Conservation (phyloP, 2,888 invertebrate genomes). For the Drosophila cognata region DNA sequence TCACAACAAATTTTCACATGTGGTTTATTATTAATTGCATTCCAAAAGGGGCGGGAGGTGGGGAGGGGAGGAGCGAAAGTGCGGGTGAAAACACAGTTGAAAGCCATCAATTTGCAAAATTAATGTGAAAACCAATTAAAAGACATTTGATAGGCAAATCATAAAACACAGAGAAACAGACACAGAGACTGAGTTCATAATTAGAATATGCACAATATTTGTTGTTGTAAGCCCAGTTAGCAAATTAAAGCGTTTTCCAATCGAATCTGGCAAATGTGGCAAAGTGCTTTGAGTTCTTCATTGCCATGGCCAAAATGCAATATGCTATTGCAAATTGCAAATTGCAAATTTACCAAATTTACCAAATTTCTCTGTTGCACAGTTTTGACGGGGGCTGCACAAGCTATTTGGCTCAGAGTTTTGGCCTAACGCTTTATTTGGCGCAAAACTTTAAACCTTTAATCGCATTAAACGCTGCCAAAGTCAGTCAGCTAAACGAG, state of each 20-base stretch:
- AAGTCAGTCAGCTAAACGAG: constrained; percentile 48
- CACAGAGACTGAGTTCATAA: constrained; percentile 41
- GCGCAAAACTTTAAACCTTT: constrained; percentile 77
- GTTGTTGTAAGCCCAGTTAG: constrained; percentile 46
- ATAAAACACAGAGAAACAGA: neutral
- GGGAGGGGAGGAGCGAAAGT: neutral
- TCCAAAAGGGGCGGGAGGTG: neutral
- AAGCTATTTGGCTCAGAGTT: constrained; percentile 13
- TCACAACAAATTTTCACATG: constrained; percentile 55
- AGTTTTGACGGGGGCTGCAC: neutral
- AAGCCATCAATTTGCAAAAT: constrained; percentile 78
- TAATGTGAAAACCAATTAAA: constrained; percentile 76
- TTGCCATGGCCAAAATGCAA: constrained; percentile 23
- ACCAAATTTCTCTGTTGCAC: constrained; percentile 5
- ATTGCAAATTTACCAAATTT: constrained; percentile 15
- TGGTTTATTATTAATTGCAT: constrained; percentile 73
- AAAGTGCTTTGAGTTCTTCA: constrained; percentile 3
- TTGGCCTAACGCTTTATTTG: constrained; percentile 69
- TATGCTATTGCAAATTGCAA: constrained; percentile 27
- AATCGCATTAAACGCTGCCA: constrained; percentile 76
- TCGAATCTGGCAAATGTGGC: constrained; percentile 32
- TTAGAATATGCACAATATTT: constrained; percentile 69
- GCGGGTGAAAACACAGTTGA: neutral
- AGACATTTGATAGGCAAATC: constrained; percentile 45
- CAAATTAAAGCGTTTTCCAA: constrained; percentile 65